Conservation (phyloP, 2,113 vertebrate genomes). For the Garra rufa region DNA sequence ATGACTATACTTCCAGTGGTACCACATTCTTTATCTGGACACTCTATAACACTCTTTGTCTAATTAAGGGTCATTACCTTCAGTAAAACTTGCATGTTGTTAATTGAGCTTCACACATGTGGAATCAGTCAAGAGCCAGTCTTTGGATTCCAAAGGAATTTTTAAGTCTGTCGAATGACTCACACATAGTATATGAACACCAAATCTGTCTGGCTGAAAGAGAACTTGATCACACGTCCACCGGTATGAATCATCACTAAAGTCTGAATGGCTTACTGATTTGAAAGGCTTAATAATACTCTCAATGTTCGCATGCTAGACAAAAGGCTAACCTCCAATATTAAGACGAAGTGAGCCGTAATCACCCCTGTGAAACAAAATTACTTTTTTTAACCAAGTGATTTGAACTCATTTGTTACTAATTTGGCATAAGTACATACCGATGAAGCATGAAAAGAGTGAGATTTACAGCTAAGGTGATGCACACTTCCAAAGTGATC, state of each 20-base stretch:
- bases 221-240: not conserved
- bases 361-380: not conserved
- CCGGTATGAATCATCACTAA: conserved; percentile 17
- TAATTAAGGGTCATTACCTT: not conserved
- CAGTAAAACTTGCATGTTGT: too few relatives aligned
- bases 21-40: too few relatives aligned
- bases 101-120: not conserved
- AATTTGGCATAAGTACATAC: not conserved
- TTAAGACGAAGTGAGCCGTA: not conserved
- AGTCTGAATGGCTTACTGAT: conserved; percentile 31
- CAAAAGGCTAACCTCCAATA: conserved; percentile 16
- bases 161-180: conserved; percentile 3
- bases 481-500: not conserved
- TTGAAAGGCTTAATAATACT: conserved; percentile 39
- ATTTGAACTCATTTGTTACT: not conserved
- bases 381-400: not conserved
- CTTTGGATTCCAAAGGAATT: conserved; percentile 1
- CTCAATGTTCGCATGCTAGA: conserved; percentile 5
- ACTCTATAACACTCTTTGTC: not conserved
- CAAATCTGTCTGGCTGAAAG: conserved; percentile 26
- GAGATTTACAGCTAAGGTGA: conserved; percentile 18
- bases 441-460: not conserved
- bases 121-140: not conserved
- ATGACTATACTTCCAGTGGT: not conserved
- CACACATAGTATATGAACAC: not conserved